Evolutionary conservation across 1,140 invertebrate genomes (phyloP).

Genomic region (Himalopsyche phryganea): DNA sequence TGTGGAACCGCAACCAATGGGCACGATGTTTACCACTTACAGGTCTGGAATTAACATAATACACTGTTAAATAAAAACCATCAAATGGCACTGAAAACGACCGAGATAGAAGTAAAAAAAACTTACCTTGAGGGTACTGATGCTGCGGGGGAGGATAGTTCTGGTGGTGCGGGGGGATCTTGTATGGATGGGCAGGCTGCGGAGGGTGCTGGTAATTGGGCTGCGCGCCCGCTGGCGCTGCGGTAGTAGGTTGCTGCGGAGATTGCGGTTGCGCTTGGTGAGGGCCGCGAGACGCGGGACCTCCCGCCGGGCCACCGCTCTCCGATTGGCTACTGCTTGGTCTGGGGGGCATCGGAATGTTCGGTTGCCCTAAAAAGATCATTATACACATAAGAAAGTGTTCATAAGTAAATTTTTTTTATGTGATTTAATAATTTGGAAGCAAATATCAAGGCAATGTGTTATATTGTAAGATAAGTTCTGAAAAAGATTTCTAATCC

Average conservation of each 20-base stretch:
- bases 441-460: too few relatives aligned
- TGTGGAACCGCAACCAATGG: too few relatives aligned
- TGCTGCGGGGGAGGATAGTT: slow-evolving; percentile 54
- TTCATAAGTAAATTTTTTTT: too few relatives aligned
- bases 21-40: too few relatives aligned
- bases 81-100: too few relatives aligned
- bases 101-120: too few relatives aligned
- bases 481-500: too few relatives aligned
- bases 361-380: slow-evolving; percentile 72
- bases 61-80: too few relatives aligned
- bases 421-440: too few relatives aligned
- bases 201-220: slow-evolving; percentile 57
- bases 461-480: too few relatives aligned
- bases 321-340: slow-evolving; percentile 80
- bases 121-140: slow-evolving; percentile 53
- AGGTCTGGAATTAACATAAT: too few relatives aligned
- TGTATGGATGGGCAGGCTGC: slow-evolving; percentile 55
- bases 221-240: slow-evolving; percentile 49
- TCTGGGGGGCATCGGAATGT: slow-evolving; percentile 87
- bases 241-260: slow-evolving; percentile 36
- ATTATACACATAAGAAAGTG: slow-evolving; percentile 3
- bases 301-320: slow-evolving; percentile 30
- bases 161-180: slow-evolving; percentile 44
- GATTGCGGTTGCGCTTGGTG: slow-evolving; percentile 12
- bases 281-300: slow-evolving; percentile 23